A percentile compares a stretch with the other conserved stretches of the same genome.
Conservation (phyloP, 2,113 vertebrate genomes). For the Oreochromis aureus region DNA sequence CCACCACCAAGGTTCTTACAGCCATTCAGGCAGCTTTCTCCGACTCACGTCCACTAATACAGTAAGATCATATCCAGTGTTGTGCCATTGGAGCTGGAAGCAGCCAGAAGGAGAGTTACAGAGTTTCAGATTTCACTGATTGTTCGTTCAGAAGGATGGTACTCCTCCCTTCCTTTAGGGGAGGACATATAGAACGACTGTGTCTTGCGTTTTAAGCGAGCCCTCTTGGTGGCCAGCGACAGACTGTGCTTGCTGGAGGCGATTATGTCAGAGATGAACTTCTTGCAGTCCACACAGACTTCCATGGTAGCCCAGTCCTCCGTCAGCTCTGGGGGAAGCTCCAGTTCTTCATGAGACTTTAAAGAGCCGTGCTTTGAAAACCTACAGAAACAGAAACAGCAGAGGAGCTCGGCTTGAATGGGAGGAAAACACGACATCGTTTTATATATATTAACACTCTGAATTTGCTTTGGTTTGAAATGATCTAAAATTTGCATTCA, state of each 20-base stretch:
- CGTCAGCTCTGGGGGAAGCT: constrained; percentile 88
- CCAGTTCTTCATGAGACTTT: constrained; percentile 80
- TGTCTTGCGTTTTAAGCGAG: constrained; percentile 92
- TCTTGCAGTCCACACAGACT: constrained; percentile 98
- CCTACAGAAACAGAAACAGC: constrained; percentile 61
- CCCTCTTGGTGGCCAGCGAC: constrained; percentile 91
- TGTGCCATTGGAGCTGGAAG: constrained; percentile 1
- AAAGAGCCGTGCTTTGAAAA: constrained; percentile 64
- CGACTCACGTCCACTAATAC: not conserved
- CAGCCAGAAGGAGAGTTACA: constrained; percentile 34
- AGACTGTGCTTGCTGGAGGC: constrained; percentile 93
- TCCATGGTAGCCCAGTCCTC: constrained; percentile 98
- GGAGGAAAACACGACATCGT: not conserved
- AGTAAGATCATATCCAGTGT: not conserved
- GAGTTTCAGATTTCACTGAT: constrained; percentile 90
- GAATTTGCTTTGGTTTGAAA: not conserved
- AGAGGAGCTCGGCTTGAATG: not conserved
- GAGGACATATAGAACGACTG: constrained; percentile 92
- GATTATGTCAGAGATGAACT: constrained; percentile 96
- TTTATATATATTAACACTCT: not conserved
- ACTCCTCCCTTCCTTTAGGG: constrained; percentile 80
- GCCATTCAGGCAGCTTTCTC: not conserved
- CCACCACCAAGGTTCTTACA: not conserved
- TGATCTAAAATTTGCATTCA: not conserved
- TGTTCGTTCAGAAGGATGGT: constrained; percentile 89